Percentiles rank a stretch among this genome's conserved stretches.
Evolutionary conservation across 2,113 vertebrate species (phyloP).

Genomic region (Austrofundulus limnaeus): DNA sequence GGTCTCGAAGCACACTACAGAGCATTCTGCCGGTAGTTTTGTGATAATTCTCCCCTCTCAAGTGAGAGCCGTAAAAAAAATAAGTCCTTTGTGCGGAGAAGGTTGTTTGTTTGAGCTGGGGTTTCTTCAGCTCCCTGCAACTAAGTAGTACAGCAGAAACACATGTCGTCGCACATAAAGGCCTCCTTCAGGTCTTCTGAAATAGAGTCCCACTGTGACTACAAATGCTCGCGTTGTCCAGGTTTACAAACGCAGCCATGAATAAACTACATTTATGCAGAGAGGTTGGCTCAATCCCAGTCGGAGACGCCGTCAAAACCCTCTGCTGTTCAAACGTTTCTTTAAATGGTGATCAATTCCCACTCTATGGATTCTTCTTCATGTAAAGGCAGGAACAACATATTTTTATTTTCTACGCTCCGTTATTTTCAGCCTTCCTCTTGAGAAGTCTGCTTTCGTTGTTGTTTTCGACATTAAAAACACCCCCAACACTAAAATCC

Average conservation of each 20-base stretch:
- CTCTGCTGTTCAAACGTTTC: conserved; percentile 19
- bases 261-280: conserved; percentile 41
- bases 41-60: conserved; percentile 17
- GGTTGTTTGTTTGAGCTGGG: conserved; percentile 32
- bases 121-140: conserved; percentile 18
- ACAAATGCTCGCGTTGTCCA: conserved; percentile 8
- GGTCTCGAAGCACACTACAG: conserved; percentile 21
- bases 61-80: conserved; percentile 25
- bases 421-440: not conserved
- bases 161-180: conserved; percentile 5
- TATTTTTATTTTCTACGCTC: not conserved
- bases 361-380: conserved; percentile 23
- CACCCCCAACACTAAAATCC: not conserved
- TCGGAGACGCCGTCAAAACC: conserved; percentile 36
- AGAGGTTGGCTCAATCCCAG: conserved; percentile 22
- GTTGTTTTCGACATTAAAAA: not conserved
- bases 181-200: conserved; percentile 22
- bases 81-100: conserved; percentile 17
- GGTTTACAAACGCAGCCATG: conserved; percentile 49
- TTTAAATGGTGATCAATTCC: conserved; percentile 36
- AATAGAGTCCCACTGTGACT: conserved; percentile 27
- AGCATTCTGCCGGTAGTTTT: conserved; percentile 18
- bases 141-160: conserved; percentile 9
- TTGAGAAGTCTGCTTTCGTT: not conserved
- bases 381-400: conserved; percentile 3